phyloP scores from a whole-genome alignment of 2,888 invertebrate species.

The Laspeyria flexula region DNA sequence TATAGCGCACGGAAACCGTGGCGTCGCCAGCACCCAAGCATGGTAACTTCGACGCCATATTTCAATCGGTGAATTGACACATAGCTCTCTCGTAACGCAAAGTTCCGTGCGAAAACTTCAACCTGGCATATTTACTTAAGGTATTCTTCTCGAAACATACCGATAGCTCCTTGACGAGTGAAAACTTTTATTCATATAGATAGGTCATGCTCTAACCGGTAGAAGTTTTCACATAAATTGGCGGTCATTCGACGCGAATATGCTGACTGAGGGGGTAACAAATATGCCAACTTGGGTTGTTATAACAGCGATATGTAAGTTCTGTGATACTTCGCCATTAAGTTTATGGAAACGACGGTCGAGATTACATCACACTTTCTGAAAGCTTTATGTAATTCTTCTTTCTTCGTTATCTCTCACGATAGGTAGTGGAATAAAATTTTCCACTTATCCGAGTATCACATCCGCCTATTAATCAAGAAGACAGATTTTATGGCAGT shows the following conservation, averaged over 20 bases:
- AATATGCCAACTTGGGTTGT: constrained; percentile 85
- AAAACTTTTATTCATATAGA: constrained; percentile 81
- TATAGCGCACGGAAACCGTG: constrained; percentile 85
- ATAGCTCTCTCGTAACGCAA: constrained; percentile 74
- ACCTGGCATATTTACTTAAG: constrained; percentile 83
- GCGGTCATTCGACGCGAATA: constrained; percentile 86
- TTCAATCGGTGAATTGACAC: constrained; percentile 84
- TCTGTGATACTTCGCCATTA: constrained; percentile 85
- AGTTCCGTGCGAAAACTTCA: constrained; percentile 79
- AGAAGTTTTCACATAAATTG: constrained; percentile 85
- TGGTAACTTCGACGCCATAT: constrained; percentile 70
- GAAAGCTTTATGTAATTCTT: constrained; percentile 83
- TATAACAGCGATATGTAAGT: constrained; percentile 86
- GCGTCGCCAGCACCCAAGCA: constrained; percentile 84
- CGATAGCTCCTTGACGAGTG: constrained; percentile 80
- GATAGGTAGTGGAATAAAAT: constrained; percentile 59
- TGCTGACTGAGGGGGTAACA: constrained; percentile 85
- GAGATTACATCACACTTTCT: constrained; percentile 85
- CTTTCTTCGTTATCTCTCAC: constrained; percentile 64
- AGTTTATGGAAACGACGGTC: constrained; percentile 84
- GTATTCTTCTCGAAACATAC: constrained; percentile 75
- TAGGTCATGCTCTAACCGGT: constrained; percentile 82
- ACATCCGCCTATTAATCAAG: constrained; percentile 70
- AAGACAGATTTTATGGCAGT: constrained; percentile 68
- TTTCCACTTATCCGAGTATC: constrained; percentile 51